These are phyloP conservation scores for Meteorus sp. DNA, from an alignment of 1,140 invertebrate species.

Conservation along the genomic window DNA sequence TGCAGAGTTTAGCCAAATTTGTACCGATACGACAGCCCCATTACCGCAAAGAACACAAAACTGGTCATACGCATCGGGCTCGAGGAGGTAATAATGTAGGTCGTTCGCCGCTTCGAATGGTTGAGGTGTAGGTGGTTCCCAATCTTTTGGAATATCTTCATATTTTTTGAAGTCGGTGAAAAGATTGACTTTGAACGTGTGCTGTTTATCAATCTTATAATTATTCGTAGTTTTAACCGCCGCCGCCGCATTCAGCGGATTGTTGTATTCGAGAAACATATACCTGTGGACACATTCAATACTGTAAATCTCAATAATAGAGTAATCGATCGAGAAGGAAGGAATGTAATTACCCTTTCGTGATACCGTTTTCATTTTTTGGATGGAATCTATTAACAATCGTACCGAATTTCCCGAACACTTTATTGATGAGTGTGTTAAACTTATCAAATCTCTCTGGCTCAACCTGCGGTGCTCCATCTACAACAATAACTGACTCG, in stretches of 20 bases:
- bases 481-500: constrained; percentile 94
- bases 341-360: constrained; percentile 74
- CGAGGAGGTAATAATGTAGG: constrained; percentile 87
- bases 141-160: constrained; percentile 88
- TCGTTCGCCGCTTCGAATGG: constrained; percentile 88
- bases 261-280: constrained; percentile 90
- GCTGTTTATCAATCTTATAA: constrained; percentile 94
- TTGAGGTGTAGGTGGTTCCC: constrained; percentile 85
- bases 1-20: constrained; percentile 88
- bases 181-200: constrained; percentile 93
- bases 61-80: constrained; percentile 94
- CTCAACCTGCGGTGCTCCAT: constrained; percentile 93
- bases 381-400: constrained; percentile 93
- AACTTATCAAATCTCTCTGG: constrained; percentile 90
- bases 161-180: constrained; percentile 97
- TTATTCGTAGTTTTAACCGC: constrained; percentile 88
- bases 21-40: constrained; percentile 71
- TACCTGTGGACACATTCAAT: constrained; percentile 63
- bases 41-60: constrained; percentile 87
- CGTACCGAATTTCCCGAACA: constrained; percentile 89
- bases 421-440: constrained; percentile 88
- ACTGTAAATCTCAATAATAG: neutral
- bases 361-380: constrained; percentile 74
- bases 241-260: constrained; percentile 78
- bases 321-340: neutral